Evolutionary conservation across 2,797 vertebrate species (phyloP), one percentile per base, ranked within the genome.

Genomic region (Sebastes cheni): DNA sequence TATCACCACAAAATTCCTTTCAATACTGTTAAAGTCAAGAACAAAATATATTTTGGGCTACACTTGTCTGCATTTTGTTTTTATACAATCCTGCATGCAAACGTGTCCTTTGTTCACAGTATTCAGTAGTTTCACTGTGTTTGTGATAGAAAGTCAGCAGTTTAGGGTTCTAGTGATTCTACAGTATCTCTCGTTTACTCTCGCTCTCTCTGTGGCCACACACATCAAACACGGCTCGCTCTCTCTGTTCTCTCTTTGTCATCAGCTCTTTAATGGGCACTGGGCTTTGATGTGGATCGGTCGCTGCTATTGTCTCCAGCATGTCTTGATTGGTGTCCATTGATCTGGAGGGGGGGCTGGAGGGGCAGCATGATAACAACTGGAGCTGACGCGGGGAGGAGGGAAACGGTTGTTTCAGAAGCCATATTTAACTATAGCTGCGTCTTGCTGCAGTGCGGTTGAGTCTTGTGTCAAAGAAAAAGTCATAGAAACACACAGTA

Each of bases 161-260:
- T 32, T 62, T 34, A 42, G 1, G 7, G 23, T 29, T 64, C 81
- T n/a, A 30, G 23, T 2, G 4, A 67, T 54, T 59, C 22, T 39
- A 58, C 64, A 36, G 25, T 52, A 25, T 74, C 72, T 58, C 8
- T 14, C 34, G 4, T 20, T 20, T 30, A 34, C 64, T 65, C 14
- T 52, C 8, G 46, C 46, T 52, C 50, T 65, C 62, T 81, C 77
- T 79, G 50, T 71, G 81, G 77, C 86, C 79, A 79, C 83, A 84
- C 87, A 91, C 86, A 88, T 93, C 85, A 92, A 91, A 88, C 83
- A 52, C 32, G 34, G 23, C 72, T 50, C 2, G 14, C 27, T 67
- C 68, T 27, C 85, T 90, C 74, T 84, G 80, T 87, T 88, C 80
- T 81, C 72, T 87, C 84, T 89, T 89, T 91, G 88, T 92, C 89